Base-by-base conservation (phyloP, 2,888 invertebrate species). In the Dolomedes plantarius region DNA sequence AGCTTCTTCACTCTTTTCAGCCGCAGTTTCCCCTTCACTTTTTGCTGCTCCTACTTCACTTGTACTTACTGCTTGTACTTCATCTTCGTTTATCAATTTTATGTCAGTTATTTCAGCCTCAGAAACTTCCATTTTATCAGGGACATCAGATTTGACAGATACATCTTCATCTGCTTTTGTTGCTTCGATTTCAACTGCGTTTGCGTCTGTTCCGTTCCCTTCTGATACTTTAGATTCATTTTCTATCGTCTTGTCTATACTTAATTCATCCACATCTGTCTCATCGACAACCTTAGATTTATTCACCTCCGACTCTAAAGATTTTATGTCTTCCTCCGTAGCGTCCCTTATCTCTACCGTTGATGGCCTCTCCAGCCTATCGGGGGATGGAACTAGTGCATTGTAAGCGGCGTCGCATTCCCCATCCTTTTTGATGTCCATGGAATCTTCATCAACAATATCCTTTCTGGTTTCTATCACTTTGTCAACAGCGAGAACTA, bases 291-390 rank as follows among this genome's bases (percentile, higher is more conserved):
- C 41, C 46, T 46, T n/a, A 16, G 77, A 50, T 3, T n/a, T 39
- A 28, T 50, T 80, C 23, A 80, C 39, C 9, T 72, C 75, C 16
- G 74, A 62, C 27, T 82, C 82, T 0, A 76, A 83, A 13, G 75
- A 68, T n/a, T 71, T 79, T 3, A 79, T 64, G 27, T 86, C 86
- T 32, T 79, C 86, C n/a, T 78, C 86, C 0, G 86, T 79, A 0
- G 78, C 86, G 13, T 86, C 86, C 28, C 79, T 79, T 46, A 79
- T 86, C 28, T 78, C 86, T 2, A 79, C 86, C 0, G 79, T 79
- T 0, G 86, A 78, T 0, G 78, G 74, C 13, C 79, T 75, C 5
- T 78, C 73, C 3, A 41, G 13, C 6, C 39, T 62, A 19, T 77
- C 68, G 27, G 81, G 75, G 0, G 81, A 62, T 0, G 81, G 69